Percentiles rank a stretch among this genome's conserved stretches.
Evolutionary conservation across 1,140 invertebrate species (phyloP).

Genomic region (Matsumurasca onukii): DNA sequence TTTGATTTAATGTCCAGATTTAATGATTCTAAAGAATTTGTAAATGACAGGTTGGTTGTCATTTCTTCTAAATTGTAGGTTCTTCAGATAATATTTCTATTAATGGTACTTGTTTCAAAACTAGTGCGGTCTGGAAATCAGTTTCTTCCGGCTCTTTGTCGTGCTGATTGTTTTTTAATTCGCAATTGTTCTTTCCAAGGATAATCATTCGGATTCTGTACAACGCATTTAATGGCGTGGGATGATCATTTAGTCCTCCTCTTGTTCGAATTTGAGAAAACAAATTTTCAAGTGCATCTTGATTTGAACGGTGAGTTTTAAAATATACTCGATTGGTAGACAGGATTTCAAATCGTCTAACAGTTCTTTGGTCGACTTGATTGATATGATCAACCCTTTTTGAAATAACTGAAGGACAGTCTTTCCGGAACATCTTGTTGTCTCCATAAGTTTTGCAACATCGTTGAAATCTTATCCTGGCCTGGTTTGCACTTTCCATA

Average conservation of each 20-base stretch:
- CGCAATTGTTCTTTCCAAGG: background rate
- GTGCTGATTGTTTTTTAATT: background rate
- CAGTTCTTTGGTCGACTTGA: background rate
- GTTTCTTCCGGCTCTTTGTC: background rate
- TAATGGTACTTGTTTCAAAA: background rate
- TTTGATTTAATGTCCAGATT: background rate
- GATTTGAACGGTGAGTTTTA: background rate
- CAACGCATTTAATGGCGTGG: background rate
- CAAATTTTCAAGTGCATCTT: background rate
- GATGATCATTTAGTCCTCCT: constrained; percentile 15
- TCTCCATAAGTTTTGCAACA: background rate
- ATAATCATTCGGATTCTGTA: background rate
- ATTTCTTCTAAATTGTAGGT: background rate
- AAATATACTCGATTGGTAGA: background rate
- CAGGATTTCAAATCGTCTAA: background rate
- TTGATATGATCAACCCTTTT: background rate
- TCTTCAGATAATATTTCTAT: background rate
- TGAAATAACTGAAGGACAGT: background rate
- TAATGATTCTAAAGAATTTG: background rate
- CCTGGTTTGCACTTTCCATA: background rate
- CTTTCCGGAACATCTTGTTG: background rate
- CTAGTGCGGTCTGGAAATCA: background rate
- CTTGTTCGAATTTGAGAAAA: constrained; percentile 3
- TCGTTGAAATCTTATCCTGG: background rate
- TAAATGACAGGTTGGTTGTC: too few species aligned